Conservation (phyloP, 2,113 vertebrate species). For the Phaetusa simplex region DNA sequence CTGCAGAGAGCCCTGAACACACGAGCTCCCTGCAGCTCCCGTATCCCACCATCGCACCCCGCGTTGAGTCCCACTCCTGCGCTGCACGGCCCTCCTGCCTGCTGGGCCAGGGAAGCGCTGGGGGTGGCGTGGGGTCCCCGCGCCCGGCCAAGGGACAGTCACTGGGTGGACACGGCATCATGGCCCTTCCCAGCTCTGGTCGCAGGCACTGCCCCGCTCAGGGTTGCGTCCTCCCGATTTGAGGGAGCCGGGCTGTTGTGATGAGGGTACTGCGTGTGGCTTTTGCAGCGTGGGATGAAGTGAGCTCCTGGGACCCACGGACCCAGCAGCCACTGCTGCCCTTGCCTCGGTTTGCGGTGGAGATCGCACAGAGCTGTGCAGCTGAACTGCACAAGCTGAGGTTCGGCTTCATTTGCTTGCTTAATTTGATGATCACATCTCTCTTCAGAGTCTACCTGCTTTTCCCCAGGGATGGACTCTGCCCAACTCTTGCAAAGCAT, state of each 20-base stretch:
- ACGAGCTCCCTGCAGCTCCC: not conserved
- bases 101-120: not conserved
- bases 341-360: not conserved
- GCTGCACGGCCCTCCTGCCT: not conserved
- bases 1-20: not conserved
- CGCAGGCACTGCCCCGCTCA: not conserved
- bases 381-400: not conserved
- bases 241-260: not conserved
- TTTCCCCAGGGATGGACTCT: not conserved
- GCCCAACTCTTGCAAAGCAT: not conserved
- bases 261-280: not conserved
- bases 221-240: not conserved
- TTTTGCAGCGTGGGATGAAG: not conserved
- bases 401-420: not conserved
- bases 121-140: not conserved
- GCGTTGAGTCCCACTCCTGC: accelerated
- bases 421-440: not conserved
- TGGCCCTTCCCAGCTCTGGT: not conserved
- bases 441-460: not conserved
- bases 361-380: not conserved
- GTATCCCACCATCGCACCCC: accelerated
- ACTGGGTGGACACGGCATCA: too few relatives aligned
- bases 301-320: not conserved
- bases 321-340: not conserved
- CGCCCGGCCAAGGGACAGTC: not conserved